A percentile compares a stretch with the other conserved stretches of the same genome.
Evolutionary conservation across 2,797 vertebrate genomes (phyloP).

Genomic region (Taeniopygia guttata): DNA sequence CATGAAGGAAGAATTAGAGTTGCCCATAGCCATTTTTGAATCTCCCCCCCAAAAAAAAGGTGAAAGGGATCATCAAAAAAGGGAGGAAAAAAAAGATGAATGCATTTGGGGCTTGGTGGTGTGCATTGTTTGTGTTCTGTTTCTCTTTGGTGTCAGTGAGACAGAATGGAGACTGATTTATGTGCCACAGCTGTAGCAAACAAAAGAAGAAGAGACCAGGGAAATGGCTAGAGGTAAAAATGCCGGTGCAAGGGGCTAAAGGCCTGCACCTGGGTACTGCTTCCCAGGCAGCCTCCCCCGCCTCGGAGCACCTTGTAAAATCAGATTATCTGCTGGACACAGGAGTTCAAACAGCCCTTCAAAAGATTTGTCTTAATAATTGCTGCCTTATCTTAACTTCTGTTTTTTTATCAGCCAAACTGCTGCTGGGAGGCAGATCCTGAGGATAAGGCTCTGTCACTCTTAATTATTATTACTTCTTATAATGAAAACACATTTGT

Average conservation of each 20-base stretch:
- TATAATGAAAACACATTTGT: constrained; percentile 63
- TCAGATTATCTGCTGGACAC: constrained; percentile 69
- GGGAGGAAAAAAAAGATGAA: constrained; percentile 16
- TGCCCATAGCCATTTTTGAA: constrained; percentile 41
- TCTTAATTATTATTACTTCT: constrained; percentile 66
- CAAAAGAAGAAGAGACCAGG: constrained; percentile 68
- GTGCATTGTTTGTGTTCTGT: constrained; percentile 42
- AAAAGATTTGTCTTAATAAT: constrained; percentile 72
- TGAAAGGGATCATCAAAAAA: not conserved
- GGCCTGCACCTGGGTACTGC: constrained; percentile 78
- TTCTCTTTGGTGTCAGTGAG: constrained; percentile 58
- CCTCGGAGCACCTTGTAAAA: constrained; percentile 60
- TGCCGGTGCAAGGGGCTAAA: constrained; percentile 70
- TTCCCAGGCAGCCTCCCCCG: not conserved
- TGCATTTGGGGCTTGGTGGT: constrained; percentile 17
- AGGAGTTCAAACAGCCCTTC: constrained; percentile 63
- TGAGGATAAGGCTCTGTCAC: constrained; percentile 61
- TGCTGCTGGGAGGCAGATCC: constrained; percentile 60
- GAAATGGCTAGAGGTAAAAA: constrained; percentile 73
- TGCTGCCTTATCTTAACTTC: constrained; percentile 64
- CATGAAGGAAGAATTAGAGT: constrained; percentile 62
- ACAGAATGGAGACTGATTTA: constrained; percentile 69
- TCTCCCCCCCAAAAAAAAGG: constrained; percentile 18
- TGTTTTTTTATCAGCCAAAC: constrained; percentile 55
- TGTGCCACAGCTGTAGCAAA: constrained; percentile 68